phyloP scores from a whole-genome alignment of 2,888 invertebrate genomes.

The Philereme vetulata region DNA sequence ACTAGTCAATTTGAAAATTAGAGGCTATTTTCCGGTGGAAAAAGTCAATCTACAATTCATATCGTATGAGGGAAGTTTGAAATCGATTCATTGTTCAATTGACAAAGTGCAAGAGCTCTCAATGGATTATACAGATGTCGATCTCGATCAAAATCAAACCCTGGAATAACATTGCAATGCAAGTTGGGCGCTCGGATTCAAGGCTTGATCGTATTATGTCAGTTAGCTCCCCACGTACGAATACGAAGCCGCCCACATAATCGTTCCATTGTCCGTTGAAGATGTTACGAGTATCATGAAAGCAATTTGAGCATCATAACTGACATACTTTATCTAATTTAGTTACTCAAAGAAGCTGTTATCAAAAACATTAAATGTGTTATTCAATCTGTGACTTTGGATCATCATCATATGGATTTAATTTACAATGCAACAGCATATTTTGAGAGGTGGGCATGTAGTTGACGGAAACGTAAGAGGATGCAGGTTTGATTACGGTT shows the following conservation, averaged over 20 bases:
- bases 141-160: slow-evolving; percentile 59
- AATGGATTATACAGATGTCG: slow-evolving; percentile 52
- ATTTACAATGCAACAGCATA: too few species aligned
- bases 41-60: slow-evolving; percentile 20
- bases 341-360: slow-evolving; percentile 15
- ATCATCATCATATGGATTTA: too few species aligned
- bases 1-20: not conserved
- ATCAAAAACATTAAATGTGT: too few species aligned
- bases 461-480: too few species aligned
- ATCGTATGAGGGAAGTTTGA: slow-evolving; percentile 35
- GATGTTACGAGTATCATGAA: slow-evolving; percentile 58
- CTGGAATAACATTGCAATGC: slow-evolving; percentile 65
- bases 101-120: slow-evolving; percentile 55
- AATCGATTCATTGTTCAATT: slow-evolving; percentile 44
- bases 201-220: slow-evolving; percentile 57
- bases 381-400: too few species aligned
- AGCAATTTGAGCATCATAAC: slow-evolving; percentile 54
- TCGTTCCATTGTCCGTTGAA: slow-evolving; percentile 67
- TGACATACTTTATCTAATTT: slow-evolving; percentile 56
- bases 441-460: too few species aligned
- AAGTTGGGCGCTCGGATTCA: slow-evolving; percentile 57
- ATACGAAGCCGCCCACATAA: slow-evolving; percentile 67
- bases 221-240: slow-evolving; percentile 54
- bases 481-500: too few species aligned
- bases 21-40: not conserved